Percentiles rank a stretch among this genome's conserved stretches.
phyloP scores from a whole-genome alignment of 1,140 invertebrate genomes.

The Ceratina japonica region DNA sequence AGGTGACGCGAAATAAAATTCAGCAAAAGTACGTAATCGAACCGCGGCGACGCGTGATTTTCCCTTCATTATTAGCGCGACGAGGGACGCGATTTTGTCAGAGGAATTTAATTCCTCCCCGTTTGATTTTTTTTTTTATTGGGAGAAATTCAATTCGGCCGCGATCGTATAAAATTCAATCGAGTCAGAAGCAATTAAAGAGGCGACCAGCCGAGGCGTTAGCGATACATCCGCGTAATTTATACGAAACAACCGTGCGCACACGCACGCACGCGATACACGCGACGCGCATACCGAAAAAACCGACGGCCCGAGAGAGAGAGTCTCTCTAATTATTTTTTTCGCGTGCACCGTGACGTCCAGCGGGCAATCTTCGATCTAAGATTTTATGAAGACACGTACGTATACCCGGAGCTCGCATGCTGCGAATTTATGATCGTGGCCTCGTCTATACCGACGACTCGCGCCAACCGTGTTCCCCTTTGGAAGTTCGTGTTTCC shows the following conservation, averaged over 20 bases:
- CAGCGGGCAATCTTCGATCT: slow-evolving; percentile 60
- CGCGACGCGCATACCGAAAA: slow-evolving; percentile 24
- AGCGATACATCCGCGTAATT: slow-evolving; percentile 42
- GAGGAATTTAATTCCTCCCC: not conserved
- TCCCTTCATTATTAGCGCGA: not conserved
- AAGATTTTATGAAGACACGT: slow-evolving; percentile 66
- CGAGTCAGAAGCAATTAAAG: slow-evolving; percentile 31
- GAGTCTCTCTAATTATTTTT: slow-evolving; percentile 58
- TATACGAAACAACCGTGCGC: slow-evolving; percentile 36
- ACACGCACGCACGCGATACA: slow-evolving; percentile 21
- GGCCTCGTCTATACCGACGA: slow-evolving; percentile 42
- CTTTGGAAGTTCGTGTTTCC: slow-evolving; percentile 62
- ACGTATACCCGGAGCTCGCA: slow-evolving; percentile 57
- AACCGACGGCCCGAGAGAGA: not conserved
- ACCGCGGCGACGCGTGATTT: not conserved
- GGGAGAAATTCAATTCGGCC: not conserved
- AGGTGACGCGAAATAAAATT: too few relatives aligned
- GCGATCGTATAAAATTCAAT: slow-evolving; percentile 22
- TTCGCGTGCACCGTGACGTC: slow-evolving; percentile 45
- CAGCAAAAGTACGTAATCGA: not conserved
- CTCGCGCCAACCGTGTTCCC: slow-evolving; percentile 30
- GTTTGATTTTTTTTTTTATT: not conserved
- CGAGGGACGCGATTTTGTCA: not conserved
- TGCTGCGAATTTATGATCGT: slow-evolving; percentile 66
- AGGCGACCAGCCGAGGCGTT: slow-evolving; percentile 2